These are phyloP conservation scores for Mesochorus sp. DNA, from an alignment of 2,888 invertebrate species.

Conservation along the genomic window DNA sequence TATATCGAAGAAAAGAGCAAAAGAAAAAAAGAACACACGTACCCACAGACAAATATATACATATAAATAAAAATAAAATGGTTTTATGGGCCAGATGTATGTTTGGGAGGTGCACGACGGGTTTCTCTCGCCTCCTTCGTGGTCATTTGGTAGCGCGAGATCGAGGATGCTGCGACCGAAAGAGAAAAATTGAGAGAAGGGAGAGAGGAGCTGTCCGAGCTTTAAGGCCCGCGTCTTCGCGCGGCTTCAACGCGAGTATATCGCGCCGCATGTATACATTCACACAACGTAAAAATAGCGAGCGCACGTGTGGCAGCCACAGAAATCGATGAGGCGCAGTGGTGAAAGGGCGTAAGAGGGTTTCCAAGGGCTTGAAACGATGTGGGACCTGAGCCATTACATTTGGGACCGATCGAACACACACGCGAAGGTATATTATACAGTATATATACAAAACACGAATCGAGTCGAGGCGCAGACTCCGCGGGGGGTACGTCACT, in stretches of 20 bases:
- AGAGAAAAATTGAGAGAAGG: background rate
- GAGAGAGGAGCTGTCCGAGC: background rate
- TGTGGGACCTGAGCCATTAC: background rate
- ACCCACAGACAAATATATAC: too few species aligned
- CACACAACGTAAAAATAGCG: slow-evolving; percentile 12
- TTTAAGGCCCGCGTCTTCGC: slow-evolving; percentile 35
- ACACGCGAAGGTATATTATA: slow-evolving; percentile 11
- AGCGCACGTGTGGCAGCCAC: slow-evolving; percentile 42
- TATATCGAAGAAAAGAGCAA: background rate
- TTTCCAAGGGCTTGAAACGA: background rate
- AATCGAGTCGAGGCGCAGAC: slow-evolving; percentile 63
- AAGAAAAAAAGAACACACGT: background rate
- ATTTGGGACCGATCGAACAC: background rate
- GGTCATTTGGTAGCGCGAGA: slow-evolving; percentile 17
- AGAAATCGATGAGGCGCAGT: too few species aligned
- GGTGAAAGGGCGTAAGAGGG: background rate
- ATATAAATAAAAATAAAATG: slow-evolving; percentile 24
- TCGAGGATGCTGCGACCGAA: background rate
- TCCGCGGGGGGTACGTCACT: slow-evolving; percentile 80
- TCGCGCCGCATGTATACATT: slow-evolving; percentile 38
- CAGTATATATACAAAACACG: too few species aligned
- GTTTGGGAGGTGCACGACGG: slow-evolving; percentile 37
- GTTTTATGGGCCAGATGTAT: slow-evolving; percentile 22
- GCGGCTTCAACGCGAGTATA: too few species aligned
- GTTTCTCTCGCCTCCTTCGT: slow-evolving; percentile 29